These are phyloP conservation scores for Eucidaris tribuloides DNA, from an alignment of 35 echinoderm and acorn worm genomes.

Conservation along the genomic window DNA sequence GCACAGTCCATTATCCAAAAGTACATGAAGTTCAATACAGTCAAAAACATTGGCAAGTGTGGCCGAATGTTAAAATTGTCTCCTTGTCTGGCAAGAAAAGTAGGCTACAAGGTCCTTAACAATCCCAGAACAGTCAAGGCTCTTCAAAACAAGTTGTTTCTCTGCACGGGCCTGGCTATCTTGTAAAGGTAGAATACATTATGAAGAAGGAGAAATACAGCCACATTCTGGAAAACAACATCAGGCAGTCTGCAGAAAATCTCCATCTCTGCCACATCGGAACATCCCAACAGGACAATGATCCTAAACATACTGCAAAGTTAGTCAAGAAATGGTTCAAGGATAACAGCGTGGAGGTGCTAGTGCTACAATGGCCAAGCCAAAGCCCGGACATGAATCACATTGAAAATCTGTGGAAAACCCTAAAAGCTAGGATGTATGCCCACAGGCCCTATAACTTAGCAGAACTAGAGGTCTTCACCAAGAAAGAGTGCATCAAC, in stretches of 20 bases:
- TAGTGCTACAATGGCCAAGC: background rate
- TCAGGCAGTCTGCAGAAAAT: background rate
- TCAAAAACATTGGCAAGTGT: too few species aligned
- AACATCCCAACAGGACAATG: background rate
- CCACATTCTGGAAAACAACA: background rate
- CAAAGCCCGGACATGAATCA: background rate
- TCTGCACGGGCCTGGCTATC: too few species aligned
- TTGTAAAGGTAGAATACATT: background rate
- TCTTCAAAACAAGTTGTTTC: too few species aligned
- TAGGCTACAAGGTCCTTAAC: too few species aligned
- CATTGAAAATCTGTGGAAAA: background rate
- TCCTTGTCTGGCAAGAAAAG: too few species aligned
- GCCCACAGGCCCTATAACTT: background rate
- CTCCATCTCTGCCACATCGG: background rate
- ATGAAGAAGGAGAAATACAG: background rate
- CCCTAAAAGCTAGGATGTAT: background rate
- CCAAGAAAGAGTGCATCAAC: background rate
- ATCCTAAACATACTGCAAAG: background rate
- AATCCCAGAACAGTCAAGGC: too few species aligned
- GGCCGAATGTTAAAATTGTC: too few species aligned
- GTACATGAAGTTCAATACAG: too few species aligned
- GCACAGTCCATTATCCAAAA: too few species aligned
- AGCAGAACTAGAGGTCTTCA: background rate
- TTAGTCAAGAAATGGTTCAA: constrained; percentile 1
- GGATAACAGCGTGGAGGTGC: background rate